Evolutionary conservation across 2,888 invertebrate genomes (phyloP), one percentile per base, ranked within the genome.

Genomic region (Choristoneura rosaceana): DNA sequence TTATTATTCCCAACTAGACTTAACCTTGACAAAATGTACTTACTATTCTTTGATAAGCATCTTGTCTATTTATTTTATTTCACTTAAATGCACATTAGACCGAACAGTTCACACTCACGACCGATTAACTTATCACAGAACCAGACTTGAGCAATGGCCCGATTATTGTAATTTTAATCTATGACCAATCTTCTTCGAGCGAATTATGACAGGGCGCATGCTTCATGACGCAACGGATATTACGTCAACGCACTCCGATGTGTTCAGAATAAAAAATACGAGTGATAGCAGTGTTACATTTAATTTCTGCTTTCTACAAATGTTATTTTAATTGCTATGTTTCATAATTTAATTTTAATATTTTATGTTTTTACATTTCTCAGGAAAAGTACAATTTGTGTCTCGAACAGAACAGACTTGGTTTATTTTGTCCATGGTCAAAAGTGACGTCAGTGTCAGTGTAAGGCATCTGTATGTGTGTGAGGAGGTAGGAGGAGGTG

Each of bases 1-100:
- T 89, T 84, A 86, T 84, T 88, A 88, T 88, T 82, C 83, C 84
- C 84, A 82, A 86, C 81, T 82, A 80, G 78, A 82, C 80, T 83
- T 92, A 92, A 92, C 92, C 91, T 89, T 86, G 83, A 79, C 74
- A 77, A 80, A 80, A 68, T 78, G 80, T 94, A 96, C 96, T 96
- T 89, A 96, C 96, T 94, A 96, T 95, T 96, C 96, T 94, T 96
- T 96, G 91, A 96, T 96, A 92, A 96, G 94, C 96, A 96, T 96
- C 87, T 90, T 95, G 93, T 87, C 81, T 87, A 85, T 84, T 87
- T 88, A 87, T 84, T 84, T 87, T 86, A 81, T 83, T 86, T 87
- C 90, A 92, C 92, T 90, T 91, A 91, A 83, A 91, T 88, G 90
- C 92, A 93, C 93, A 93, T 92, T 86, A 93, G 93, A 73, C 59